A percentile compares a stretch with the other conserved stretches of the same genome.
Conservation (phyloP, 2,113 vertebrate genomes). For the Bolborhynchus lineola region DNA sequence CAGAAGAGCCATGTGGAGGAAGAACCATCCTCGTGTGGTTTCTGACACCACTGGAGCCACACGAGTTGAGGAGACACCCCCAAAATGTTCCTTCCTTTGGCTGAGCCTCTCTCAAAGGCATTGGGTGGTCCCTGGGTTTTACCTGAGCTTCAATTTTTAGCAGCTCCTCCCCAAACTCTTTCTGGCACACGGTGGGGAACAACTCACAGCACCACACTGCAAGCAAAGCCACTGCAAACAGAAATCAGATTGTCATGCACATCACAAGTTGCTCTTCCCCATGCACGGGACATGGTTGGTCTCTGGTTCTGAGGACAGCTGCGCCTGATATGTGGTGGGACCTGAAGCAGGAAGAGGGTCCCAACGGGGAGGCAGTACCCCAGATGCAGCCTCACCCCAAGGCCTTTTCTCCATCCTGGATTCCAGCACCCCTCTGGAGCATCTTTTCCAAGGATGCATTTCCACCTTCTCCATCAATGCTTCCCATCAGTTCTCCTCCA, state of each 20-base stretch:
- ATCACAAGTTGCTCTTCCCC: not conserved
- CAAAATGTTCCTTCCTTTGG: not conserved
- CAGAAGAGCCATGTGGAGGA: not conserved
- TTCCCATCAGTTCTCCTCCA: not conserved
- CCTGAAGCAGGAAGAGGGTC: not conserved
- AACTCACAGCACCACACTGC: not conserved
- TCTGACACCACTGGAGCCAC: not conserved
- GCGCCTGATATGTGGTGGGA: not conserved
- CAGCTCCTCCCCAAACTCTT: not conserved
- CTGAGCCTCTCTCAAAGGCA: not conserved
- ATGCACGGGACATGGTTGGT: not conserved
- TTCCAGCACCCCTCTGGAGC: not conserved
- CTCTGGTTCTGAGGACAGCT: not conserved
- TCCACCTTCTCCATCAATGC: not conserved
- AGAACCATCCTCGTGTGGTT: not conserved
- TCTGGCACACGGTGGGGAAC: not conserved
- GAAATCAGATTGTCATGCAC: not conserved
- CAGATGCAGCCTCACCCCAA: not conserved
- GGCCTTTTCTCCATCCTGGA: not conserved
- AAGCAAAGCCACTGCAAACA: not conserved
- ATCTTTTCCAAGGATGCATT: not conserved
- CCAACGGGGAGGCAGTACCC: not conserved
- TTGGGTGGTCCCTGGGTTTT: not conserved
- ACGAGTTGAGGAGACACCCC: fast-evolving
- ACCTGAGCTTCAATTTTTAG: not conserved